phyloP scores from a whole-genome alignment of 92 coral and sea anemone genomes.

The Pocillopora meandrina region DNA sequence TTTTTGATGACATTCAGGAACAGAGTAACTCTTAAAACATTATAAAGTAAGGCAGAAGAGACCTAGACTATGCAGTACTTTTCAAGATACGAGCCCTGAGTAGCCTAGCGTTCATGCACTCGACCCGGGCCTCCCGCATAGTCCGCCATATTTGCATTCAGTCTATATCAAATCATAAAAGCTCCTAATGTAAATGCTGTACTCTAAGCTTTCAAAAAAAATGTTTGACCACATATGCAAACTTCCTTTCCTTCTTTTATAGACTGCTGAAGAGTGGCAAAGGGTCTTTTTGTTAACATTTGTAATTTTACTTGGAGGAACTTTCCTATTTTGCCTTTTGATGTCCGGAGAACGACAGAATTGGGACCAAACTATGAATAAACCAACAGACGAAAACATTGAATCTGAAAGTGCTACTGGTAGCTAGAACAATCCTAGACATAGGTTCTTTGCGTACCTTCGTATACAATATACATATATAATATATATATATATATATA shows the following conservation, averaged over 20 bases:
- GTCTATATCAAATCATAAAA: no score
- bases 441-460: neutral
- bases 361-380: conserved; percentile 67
- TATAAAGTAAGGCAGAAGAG: no score
- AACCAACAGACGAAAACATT: neutral
- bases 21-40: no score
- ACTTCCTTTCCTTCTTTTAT: conserved; percentile 1
- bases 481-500: no score
- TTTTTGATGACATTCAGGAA: no score
- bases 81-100: no score
- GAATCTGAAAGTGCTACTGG: conserved; percentile 15
- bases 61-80: no score
- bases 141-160: no score
- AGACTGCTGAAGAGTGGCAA: conserved; percentile 89
- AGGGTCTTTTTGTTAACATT: conserved; percentile 90
- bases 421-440: neutral
- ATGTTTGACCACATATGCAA: neutral
- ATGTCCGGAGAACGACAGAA: conserved; percentile 85
- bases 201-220: neutral
- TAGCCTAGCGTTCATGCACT: no score
- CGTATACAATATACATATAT: neutral
- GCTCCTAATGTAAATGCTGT: no score
- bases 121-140: no score
- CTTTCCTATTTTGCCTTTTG: conserved; percentile 55
- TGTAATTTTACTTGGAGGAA: conserved; percentile 64